Evolutionary conservation across 2,113 vertebrate genomes (phyloP).

Genomic region (Pipa parva): DNA sequence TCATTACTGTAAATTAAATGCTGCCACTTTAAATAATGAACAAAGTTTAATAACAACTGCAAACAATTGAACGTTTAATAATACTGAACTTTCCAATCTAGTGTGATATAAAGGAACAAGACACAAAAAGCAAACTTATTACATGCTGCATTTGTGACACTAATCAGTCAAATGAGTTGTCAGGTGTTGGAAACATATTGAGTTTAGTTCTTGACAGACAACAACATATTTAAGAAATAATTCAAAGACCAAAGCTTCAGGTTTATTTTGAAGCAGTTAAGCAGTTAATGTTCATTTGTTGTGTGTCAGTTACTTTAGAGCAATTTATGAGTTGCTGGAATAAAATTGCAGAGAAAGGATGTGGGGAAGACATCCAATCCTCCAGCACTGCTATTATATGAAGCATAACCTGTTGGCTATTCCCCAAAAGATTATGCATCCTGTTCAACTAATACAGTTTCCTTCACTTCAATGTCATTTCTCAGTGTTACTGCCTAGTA

Average conservation of each 20-base stretch:
- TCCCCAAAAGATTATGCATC: conserved; percentile 41
- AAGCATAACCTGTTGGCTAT: conserved; percentile 41
- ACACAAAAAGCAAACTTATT: too few species aligned
- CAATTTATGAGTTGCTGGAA: conserved; percentile 39
- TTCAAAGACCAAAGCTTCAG: not conserved
- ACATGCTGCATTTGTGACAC: too few species aligned
- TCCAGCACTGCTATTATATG: conserved; percentile 38
- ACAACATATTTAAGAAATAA: not conserved
- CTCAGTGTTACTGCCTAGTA: conserved; percentile 14
- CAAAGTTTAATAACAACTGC: too few species aligned
- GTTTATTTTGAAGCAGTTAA: conserved; percentile 2
- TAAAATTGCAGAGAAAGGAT: conserved; percentile 41
- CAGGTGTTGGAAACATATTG: too few species aligned
- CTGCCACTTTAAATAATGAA: too few species aligned
- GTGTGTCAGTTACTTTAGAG: conserved; percentile 36
- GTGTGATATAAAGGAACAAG: too few species aligned
- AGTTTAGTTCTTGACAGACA: too few species aligned
- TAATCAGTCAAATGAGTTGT: too few species aligned
- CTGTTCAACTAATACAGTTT: conserved; percentile 39
- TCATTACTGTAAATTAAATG: too few species aligned
- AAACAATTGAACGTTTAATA: too few species aligned
- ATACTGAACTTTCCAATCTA: too few species aligned
- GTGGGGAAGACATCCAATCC: conserved; percentile 35
- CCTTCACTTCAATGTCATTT: conserved; percentile 39
- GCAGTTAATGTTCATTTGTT: conserved; percentile 31